Evolutionary conservation across 1,140 invertebrate species (phyloP).

Genomic region (Octopus bimaculoides): DNA sequence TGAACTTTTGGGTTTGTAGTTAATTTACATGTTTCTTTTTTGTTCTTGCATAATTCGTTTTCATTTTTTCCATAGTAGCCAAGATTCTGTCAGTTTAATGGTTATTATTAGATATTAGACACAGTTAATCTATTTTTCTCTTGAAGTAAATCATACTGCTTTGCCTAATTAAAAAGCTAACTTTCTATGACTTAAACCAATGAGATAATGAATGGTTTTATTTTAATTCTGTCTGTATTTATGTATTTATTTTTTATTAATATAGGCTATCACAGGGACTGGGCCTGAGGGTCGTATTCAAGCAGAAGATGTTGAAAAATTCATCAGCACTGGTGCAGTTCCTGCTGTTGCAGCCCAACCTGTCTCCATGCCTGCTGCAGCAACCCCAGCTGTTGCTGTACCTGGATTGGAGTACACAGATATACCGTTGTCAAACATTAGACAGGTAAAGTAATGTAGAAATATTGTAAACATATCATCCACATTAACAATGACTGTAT

Average conservation of each 20-base stretch:
- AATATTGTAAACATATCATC: no score
- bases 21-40: no score
- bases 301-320: constrained; percentile 73
- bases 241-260: no score
- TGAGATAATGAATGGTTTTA: no score
- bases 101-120: not conserved
- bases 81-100: not conserved
- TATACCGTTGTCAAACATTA: constrained; percentile 82
- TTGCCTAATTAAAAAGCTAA: no score
- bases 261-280: constrained; percentile 67
- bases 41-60: no score
- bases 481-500: no score
- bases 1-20: no score
- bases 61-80: no score
- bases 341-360: constrained; percentile 34
- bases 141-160: no score
- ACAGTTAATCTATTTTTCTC: constrained; percentile 33
- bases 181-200: no score
- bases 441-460: constrained; percentile 60
- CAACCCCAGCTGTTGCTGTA: constrained; percentile 30
- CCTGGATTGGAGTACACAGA: constrained; percentile 67
- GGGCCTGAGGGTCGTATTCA: constrained; percentile 88
- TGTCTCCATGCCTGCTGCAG: constrained; percentile 41
- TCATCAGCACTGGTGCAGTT: constrained; percentile 48
- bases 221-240: no score